phyloP scores from a whole-genome alignment of 2,797 vertebrate species.

The Lycodopsis pacificus region DNA sequence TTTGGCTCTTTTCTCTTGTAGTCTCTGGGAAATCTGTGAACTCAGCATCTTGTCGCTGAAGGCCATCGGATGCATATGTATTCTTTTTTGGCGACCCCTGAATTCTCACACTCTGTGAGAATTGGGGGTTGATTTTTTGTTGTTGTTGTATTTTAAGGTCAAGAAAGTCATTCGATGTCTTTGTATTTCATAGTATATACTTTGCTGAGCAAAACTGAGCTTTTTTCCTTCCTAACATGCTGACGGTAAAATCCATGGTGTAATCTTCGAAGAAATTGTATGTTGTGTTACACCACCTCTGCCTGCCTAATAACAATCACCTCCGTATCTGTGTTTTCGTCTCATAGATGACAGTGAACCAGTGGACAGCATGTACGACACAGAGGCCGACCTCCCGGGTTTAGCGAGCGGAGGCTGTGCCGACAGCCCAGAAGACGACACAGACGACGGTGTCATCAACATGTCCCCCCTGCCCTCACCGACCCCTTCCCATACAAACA shows the following conservation, averaged over 20 bases:
- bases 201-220: neutral
- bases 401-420: conserved; percentile 83
- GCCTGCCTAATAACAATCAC: neutral
- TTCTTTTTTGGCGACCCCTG: conserved; percentile 25
- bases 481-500: conserved; percentile 89
- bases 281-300: neutral
- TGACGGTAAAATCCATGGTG: neutral
- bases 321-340: conserved; percentile 19
- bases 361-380: conserved; percentile 94
- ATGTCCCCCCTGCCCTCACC: conserved; percentile 90
- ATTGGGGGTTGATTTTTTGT: no score
- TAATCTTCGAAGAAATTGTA: neutral
- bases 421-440: conserved; percentile 94
- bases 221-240: neutral
- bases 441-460: conserved; percentile 87
- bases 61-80: conserved; percentile 21
- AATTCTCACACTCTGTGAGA: neutral
- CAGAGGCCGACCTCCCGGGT: conserved; percentile 91
- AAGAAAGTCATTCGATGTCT: conserved; percentile 33
- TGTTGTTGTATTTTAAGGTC: conserved; percentile 28
- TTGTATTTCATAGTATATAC: neutral
- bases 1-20: conserved; percentile 41
- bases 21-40: conserved; percentile 39
- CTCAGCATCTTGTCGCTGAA: conserved; percentile 38
- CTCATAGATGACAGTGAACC: conserved; percentile 94